Evolutionary conservation across 2,113 vertebrate genomes (phyloP), one percentile per base, ranked within the genome.

Genomic region (Conger conger): DNA sequence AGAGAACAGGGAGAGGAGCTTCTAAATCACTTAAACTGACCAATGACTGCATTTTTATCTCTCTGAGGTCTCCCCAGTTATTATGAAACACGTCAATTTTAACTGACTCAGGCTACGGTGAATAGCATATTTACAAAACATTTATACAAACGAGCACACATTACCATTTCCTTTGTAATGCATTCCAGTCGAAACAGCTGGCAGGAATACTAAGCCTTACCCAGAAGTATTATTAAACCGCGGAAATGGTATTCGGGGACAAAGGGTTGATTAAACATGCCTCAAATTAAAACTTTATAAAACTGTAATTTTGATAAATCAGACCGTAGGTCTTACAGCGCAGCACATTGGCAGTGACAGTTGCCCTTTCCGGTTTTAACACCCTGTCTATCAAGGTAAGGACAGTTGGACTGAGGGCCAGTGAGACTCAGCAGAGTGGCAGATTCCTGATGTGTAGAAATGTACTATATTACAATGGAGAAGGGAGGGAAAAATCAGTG

Each of bases 281-380:
- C 83, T 35, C 82, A 81, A 89, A 91, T 92, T 92, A 90, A 90
- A 88, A 91, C 89, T 78, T n/a, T n/a, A n/a, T n/a, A n/a, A n/a
- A n/a, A n/a, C n/a, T n/a, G n/a, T n/a, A 76, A 33, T 87, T 90
- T 77, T 35, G 7, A 82, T 17, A 57, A 86, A 68, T 38, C 36
- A 17, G 86, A 79, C 23, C 45, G 23, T 20, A 57, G 79, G 11
- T 36, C 53, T 53, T 85, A 60, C 40, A 8, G 2, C 18, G 45
- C 60, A 30, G 54, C 84, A 85, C 82, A 53, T 30, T 85, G 83
- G 86, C 37, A 38, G 79, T 60, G 73, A 76, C 80, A 85, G 73
- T 68, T 45, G 79, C 4, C 15, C 13, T 6, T 35, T n/a, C 11
- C 4, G 23, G 38, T 18, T 33, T 81, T 73, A 45, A 50, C n/a